Conservation (phyloP, 2,888 invertebrate species). For the Eledona agricola region DNA sequence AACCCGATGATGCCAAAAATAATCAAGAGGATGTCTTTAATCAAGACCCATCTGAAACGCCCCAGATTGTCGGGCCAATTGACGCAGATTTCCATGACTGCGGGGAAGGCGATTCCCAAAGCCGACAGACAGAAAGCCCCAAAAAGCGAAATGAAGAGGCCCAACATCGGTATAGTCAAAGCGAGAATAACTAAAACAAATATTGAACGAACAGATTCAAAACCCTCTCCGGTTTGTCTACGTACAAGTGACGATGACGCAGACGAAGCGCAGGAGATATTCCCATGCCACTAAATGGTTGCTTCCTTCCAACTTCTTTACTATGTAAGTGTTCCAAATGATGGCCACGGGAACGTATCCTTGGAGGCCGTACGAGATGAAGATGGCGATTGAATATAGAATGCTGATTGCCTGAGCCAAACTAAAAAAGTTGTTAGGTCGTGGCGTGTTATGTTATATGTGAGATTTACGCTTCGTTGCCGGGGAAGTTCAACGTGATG, state of each 20-base stretch:
- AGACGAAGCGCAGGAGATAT: slow-evolving; percentile 57
- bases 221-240: slow-evolving; percentile 26
- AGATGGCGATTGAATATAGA: slow-evolving; percentile 75
- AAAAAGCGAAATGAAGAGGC: slow-evolving; percentile 78
- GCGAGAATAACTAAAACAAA: slow-evolving; percentile 78
- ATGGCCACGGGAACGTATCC: slow-evolving; percentile 89
- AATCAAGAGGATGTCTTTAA: slow-evolving; percentile 65
- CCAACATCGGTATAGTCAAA: slow-evolving; percentile 74
- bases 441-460: slow-evolving; percentile 2
- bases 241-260: slow-evolving; percentile 62
- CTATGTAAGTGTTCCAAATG: slow-evolving; percentile 69
- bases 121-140: slow-evolving; percentile 79
- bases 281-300: slow-evolving; percentile 53
- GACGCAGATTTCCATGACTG: slow-evolving; percentile 77
- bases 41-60: slow-evolving; percentile 59
- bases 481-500: slow-evolving; percentile 84
- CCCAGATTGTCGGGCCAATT: slow-evolving; percentile 72
- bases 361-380: slow-evolving; percentile 86
- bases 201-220: slow-evolving; percentile 18
- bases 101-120: slow-evolving; percentile 78
- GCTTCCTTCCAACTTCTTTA: slow-evolving; percentile 55
- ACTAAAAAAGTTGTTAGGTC: slow-evolving; percentile 59
- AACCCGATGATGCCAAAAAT: slow-evolving; percentile 65
- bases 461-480: slow-evolving; percentile 64
- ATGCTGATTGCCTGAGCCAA: slow-evolving; percentile 72